A percentile compares a stretch with the other conserved stretches of the same genome.
Evolutionary conservation across 92 coral and sea anemone species (phyloP).

Genomic region (Zoanthus solanderi): DNA sequence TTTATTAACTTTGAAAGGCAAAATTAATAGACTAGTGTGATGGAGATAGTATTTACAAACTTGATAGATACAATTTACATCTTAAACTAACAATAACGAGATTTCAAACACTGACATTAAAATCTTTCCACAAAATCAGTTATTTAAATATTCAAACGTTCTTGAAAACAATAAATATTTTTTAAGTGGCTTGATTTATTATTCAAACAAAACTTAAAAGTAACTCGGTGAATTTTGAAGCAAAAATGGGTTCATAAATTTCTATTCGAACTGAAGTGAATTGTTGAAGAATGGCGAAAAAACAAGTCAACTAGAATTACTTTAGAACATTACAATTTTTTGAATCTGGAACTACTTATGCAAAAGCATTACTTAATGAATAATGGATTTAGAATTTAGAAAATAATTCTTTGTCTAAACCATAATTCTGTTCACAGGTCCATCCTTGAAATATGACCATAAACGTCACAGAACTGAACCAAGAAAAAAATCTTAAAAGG

Average conservation of each 20-base stretch:
- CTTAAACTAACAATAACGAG: too few species aligned
- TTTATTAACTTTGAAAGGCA: background rate
- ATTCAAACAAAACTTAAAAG: slow-evolving; percentile 28
- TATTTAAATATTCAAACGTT: slow-evolving; percentile 7
- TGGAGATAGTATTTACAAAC: background rate
- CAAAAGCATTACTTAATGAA: background rate
- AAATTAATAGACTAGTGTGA: background rate
- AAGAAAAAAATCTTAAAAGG: background rate
- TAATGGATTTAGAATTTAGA: background rate
- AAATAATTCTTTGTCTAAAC: background rate
- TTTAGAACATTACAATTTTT: background rate
- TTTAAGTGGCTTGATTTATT: background rate
- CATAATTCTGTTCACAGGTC: background rate
- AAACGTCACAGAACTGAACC: background rate
- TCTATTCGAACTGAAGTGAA: background rate
- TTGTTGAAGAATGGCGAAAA: background rate
- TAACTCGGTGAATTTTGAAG: background rate
- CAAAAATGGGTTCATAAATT: background rate
- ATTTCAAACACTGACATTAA: background rate
- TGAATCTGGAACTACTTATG: background rate
- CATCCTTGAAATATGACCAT: background rate
- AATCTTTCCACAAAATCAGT: background rate
- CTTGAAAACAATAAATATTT: background rate
- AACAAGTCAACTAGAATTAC: background rate
- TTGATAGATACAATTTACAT: background rate